phyloP scores from a whole-genome alignment of 2,113 vertebrate species.

The Phaethon lepturus region DNA sequence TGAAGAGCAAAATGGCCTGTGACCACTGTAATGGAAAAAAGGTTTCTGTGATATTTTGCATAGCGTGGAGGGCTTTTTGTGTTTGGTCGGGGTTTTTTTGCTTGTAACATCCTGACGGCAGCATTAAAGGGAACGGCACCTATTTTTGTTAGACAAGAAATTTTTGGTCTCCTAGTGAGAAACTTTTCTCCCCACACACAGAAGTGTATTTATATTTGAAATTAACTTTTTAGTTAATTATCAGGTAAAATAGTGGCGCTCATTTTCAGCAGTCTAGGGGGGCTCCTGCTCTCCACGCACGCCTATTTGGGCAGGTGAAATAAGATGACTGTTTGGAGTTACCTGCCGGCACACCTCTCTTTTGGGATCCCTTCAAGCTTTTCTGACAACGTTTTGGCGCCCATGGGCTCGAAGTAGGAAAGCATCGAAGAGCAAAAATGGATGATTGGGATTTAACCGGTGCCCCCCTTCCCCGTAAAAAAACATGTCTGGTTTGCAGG shows the following conservation, averaged over 20 bases:
- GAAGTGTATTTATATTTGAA: not conserved
- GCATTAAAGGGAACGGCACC: not conserved
- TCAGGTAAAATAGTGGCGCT: not conserved
- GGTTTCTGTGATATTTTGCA: conserved; percentile 28
- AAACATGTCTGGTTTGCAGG: not conserved
- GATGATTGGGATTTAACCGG: not conserved
- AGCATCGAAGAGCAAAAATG: not conserved
- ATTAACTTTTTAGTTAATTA: not conserved
- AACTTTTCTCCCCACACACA: not conserved
- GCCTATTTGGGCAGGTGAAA: not conserved
- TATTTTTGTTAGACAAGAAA: not conserved
- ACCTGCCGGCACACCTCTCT: not conserved
- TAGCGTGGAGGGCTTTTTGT: not conserved
- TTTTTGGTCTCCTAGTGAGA: not conserved
- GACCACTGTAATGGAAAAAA: conserved; percentile 59
- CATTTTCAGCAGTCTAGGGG: not conserved
- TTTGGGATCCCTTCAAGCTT: not conserved
- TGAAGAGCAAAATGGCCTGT: conserved; percentile 57
- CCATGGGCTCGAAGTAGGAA: not conserved
- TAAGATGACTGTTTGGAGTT: not conserved
- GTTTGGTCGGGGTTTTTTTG: not conserved
- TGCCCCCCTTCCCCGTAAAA: not conserved
- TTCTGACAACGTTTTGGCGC: not conserved
- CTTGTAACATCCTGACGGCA: not conserved
- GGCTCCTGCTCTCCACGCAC: not conserved